Evolutionary conservation across 2,888 invertebrate species (phyloP).

Genomic region (Tenthredo scrophulariae): DNA sequence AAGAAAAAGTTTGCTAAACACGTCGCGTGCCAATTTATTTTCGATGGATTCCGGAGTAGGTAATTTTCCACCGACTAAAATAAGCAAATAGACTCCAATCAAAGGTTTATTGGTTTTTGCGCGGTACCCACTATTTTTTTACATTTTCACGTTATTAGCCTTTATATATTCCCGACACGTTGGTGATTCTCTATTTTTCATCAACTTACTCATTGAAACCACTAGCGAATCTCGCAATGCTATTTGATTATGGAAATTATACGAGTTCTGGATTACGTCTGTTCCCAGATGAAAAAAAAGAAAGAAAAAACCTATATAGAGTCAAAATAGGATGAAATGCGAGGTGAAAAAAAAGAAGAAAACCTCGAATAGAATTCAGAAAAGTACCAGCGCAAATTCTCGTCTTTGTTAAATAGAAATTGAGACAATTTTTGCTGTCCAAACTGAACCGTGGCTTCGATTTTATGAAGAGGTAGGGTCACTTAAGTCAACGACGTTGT

Average conservation of each 20-base stretch:
- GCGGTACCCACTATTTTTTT: background rate
- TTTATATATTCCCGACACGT: background rate
- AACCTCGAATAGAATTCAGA: background rate
- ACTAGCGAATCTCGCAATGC: background rate
- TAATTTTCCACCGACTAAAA: background rate
- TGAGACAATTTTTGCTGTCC: background rate
- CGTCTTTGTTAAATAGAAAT: background rate
- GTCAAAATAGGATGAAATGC: background rate
- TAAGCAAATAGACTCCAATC: slow-evolving; percentile 69
- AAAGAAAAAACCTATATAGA: background rate
- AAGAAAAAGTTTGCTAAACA: slow-evolving; percentile 10
- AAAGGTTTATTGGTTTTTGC: slow-evolving; percentile 61
- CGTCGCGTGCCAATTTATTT: slow-evolving; percentile 25
- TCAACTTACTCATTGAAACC: background rate
- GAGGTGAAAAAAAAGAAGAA: background rate
- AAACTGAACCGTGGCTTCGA: background rate
- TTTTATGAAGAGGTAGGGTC: background rate
- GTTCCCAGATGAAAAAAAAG: background rate
- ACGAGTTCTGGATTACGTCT: background rate
- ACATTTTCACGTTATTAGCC: background rate
- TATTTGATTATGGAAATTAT: background rate
- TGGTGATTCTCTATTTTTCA: slow-evolving; percentile 39
- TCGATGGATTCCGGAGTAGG: background rate
- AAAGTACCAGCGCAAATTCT: background rate
- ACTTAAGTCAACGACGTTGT: slow-evolving; percentile 35